Conservation (phyloP, 2,797 vertebrate genomes). For the Enteromius unitaeniatus region DNA sequence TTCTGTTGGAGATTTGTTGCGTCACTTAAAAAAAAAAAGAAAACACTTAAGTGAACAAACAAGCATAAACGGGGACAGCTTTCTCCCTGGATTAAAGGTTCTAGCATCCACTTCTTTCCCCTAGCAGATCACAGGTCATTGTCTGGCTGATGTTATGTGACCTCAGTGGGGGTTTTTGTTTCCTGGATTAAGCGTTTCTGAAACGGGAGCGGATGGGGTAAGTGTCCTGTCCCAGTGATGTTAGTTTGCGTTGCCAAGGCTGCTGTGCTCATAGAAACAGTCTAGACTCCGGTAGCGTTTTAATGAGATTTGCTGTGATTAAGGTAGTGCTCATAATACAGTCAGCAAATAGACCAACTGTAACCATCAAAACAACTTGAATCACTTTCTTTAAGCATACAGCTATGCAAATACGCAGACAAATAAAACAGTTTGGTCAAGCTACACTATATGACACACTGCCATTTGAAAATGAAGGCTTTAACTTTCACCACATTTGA, state of each 20-base stretch:
- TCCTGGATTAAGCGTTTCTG: constrained; percentile 59
- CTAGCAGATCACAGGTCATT: constrained; percentile 52
- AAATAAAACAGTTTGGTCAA: not conserved
- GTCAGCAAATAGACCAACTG: constrained; percentile 56
- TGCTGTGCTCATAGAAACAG: constrained; percentile 71
- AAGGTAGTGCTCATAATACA: constrained; percentile 75
- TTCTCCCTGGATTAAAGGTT: constrained; percentile 61
- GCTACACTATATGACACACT: not conserved
- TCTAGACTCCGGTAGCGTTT: constrained; percentile 81
- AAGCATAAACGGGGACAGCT: constrained; percentile 58
- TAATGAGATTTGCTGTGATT: constrained; percentile 86
- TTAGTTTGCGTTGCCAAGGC: constrained; percentile 57
- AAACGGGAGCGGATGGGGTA: constrained; percentile 10
- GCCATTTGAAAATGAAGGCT: constrained; percentile 15
- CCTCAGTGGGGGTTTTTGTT: constrained; percentile 44
- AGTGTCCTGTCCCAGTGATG: constrained; percentile 33
- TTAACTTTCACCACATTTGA: not conserved
- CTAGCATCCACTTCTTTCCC: constrained; percentile 44
- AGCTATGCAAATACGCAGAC: not conserved
- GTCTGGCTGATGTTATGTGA: constrained; percentile 50
- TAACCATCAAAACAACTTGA: constrained; percentile 32
- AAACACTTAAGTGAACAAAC: constrained; percentile 58
- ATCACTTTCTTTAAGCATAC: not conserved
- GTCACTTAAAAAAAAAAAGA: not conserved
- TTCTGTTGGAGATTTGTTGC: too few species aligned